phyloP scores from a whole-genome alignment of 1,140 invertebrate genomes.

The Apis dorsata region DNA sequence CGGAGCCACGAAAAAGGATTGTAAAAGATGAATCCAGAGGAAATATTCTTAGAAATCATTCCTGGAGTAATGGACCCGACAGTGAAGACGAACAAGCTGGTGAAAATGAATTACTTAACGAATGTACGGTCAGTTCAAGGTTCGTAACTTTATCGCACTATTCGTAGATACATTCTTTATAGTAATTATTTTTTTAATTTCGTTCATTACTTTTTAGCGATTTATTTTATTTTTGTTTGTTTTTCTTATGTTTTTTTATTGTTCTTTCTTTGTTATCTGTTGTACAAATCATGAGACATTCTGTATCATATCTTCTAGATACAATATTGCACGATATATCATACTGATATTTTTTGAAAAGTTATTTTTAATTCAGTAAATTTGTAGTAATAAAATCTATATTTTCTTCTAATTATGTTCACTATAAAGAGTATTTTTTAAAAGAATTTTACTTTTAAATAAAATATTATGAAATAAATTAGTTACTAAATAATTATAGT shows the following conservation, averaged over 20 bases:
- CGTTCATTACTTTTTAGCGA: background rate
- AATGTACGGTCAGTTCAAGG: slow-evolving; percentile 46
- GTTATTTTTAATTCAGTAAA: background rate
- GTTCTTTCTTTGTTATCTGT: slow-evolving; percentile 6
- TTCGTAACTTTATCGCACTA: slow-evolving; percentile 35
- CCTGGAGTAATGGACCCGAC: slow-evolving; percentile 64
- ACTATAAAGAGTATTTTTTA: background rate
- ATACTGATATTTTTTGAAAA: background rate
- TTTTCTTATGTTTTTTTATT: background rate
- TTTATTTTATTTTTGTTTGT: background rate
- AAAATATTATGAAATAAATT: background rate
- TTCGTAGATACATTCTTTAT: background rate
- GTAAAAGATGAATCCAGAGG: slow-evolving; percentile 31
- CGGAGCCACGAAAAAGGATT: slow-evolving; percentile 16
- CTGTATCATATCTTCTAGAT: background rate
- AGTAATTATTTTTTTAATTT: background rate
- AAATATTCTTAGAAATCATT: slow-evolving; percentile 53
- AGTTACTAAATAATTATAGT: background rate
- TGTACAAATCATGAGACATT: background rate
- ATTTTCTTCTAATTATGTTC: background rate
- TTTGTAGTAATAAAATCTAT: background rate
- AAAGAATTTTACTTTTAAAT: background rate
- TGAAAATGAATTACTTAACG: slow-evolving; percentile 54
- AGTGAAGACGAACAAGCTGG: slow-evolving; percentile 49
- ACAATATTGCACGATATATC: background rate